Evolutionary conservation across 2,797 vertebrate genomes (phyloP), one percentile per base, ranked within the genome.

Genomic region (Odontamblyopus rebecca): DNA sequence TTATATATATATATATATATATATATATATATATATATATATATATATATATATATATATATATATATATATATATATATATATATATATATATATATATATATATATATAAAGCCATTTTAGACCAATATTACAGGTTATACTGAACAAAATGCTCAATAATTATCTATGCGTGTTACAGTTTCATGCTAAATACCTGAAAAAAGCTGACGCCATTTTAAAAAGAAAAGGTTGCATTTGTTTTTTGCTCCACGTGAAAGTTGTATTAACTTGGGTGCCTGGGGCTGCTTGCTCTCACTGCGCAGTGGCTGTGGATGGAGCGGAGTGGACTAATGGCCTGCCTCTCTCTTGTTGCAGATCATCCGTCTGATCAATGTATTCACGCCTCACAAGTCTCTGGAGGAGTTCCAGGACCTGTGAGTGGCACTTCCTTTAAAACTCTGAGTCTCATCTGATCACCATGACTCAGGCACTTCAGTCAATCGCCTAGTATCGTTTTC

Each of bases 351-450:
- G 70, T 74, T 79, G 67, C 92, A 98, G 97, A 98, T 99, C 87
- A 98, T 99, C 92, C 96, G 94, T 91, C 93, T 99, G 89, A 95
- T 98, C 91, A 99, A 98, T 90, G 97, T 98, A 84, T 98, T 99
- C 92, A 98, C 97, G 78, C 97, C 96, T 83, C 97, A 98, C 90
- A 99, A 98, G 91, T 96, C 97, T 65, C 91, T 98, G 92, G 97
- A 99, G 93, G 97, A 98, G 90, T 99, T 99, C 93, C 96, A 98
- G 93, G 97, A 99, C 92, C 95, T 99, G 97, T 99, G 94, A 97
- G 97, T 97, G 64, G 69, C 74, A 71, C 56, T 56, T 53, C 27
- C 48, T 32, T 53, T 67, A 19, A 67, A 3, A 9, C 38, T 35
- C n/a, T 71, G 63, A 38, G 8, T 38, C 35, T 35, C 35, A 1